phyloP scores from a whole-genome alignment of 1,140 invertebrate species.

The Portunus trituberculatus region DNA sequence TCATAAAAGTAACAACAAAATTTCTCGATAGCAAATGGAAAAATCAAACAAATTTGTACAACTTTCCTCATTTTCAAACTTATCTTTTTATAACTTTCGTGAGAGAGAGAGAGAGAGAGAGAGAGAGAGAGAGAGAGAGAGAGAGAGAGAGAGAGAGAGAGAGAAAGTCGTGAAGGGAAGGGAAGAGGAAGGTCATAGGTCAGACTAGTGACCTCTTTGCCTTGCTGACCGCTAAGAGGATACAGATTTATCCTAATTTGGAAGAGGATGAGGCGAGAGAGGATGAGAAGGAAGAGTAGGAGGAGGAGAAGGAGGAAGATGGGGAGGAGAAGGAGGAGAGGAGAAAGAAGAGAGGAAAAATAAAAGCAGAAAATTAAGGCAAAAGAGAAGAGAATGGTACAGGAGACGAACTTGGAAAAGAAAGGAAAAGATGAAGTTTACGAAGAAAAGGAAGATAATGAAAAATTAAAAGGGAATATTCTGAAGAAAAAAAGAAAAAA shows the following conservation, averaged over 20 bases:
- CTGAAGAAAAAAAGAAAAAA: too few species aligned
- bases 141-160: slow-evolving; percentile 34
- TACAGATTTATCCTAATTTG: background rate
- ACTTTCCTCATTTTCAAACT: too few species aligned
- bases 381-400: background rate
- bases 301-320: background rate
- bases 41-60: too few species aligned
- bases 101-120: background rate
- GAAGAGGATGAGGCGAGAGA: background rate
- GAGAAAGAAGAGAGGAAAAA: background rate
- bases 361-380: background rate
- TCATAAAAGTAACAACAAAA: too few species aligned
- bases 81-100: too few species aligned
- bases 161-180: slow-evolving; percentile 36
- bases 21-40: too few species aligned
- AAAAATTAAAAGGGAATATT: too few species aligned
- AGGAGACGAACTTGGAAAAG: too few species aligned
- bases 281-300: background rate
- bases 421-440: too few species aligned
- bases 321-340: background rate
- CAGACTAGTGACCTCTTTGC: background rate
- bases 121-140: background rate
- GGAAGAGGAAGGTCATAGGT: slow-evolving; percentile 28
- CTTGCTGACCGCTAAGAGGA: background rate
- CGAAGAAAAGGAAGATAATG: too few species aligned